phyloP scores from a whole-genome alignment of 2,113 vertebrate species.

The Puffinus mauretanicus region DNA sequence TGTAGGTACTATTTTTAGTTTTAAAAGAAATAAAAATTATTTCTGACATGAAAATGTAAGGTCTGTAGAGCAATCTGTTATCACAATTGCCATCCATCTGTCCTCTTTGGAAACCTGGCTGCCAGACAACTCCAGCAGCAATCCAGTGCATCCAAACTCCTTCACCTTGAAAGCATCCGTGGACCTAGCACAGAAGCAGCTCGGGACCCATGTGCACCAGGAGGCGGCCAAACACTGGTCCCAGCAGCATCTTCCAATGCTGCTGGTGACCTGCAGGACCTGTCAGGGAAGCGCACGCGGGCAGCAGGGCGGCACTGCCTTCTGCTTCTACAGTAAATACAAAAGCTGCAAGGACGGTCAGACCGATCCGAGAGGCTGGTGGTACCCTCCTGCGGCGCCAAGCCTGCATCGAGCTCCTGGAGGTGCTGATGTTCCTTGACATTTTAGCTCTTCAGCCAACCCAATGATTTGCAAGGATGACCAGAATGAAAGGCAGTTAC shows the following conservation, averaged over 20 bases:
- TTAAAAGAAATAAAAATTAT: not conserved
- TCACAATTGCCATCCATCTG: accelerated
- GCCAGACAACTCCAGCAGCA: not conserved
- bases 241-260: not conserved
- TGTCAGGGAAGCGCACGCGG: not conserved
- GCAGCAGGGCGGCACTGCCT: not conserved
- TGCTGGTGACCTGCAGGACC: not conserved
- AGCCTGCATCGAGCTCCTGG: not conserved
- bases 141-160: not conserved
- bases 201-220: accelerated
- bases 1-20: not conserved
- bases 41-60: not conserved
- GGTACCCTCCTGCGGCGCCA: not conserved
- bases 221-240: not conserved
- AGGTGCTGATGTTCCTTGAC: not conserved
- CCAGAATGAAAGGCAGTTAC: not conserved
- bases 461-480: not conserved
- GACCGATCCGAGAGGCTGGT: not conserved
- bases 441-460: not conserved
- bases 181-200: not conserved
- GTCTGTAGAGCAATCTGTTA: not conserved
- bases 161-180: accelerated
- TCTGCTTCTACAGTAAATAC: not conserved
- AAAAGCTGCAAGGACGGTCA: not conserved
- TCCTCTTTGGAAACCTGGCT: not conserved